Base-by-base conservation (phyloP, 2,888 invertebrate species). In the Chaetogeoica ovagalla region DNA sequence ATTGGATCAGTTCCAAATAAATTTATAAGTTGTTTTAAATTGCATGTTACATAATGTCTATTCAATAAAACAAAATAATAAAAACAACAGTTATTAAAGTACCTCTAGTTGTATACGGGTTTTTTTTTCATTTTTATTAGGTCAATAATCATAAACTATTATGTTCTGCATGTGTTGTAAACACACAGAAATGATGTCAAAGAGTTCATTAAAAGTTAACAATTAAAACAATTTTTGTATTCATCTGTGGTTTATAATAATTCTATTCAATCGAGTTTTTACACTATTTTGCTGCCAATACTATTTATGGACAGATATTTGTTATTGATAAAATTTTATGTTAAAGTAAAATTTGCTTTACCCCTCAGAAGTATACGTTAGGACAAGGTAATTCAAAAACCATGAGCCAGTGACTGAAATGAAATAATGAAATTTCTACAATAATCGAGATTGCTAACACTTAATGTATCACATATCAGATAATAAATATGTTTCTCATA, bases 71-170 rank as follows among this genome's bases (percentile, higher is more conserved):
- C 23, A 21, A 55, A 75, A 65, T 23, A 71, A 66, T 48, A 57
- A 66, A 59, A 57, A 65, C 70, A 71, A 71, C 13, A 57, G 30
- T 66, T 66, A 59, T 39, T 21, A 23, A 66, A 48, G 23, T 59
- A 66, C 13, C 57, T 68, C 30, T 5, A 59, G 15, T 39, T 19
- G 63, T 21, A 30, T 23, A 13, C 19, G 1, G 39, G 3, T 23
- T 15, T 15, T 55, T 68, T n/a, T n/a, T n/a, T n/a, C n/a, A n/a
- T n/a, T n/a, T 48, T 48, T 75, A 68, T 59, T 75, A 75, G 75
- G 66, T 75, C 59, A 59, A 75, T 23, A 75, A 75, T 57, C 23
- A 57, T 19, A 21, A 13, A 75, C 21, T 63, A 65, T 55, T 55
- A 52, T 60, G 30, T 59, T 66, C n/a, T 75, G 21, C 43, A 21